Conservation (phyloP, 2,113 vertebrate genomes). For the Peromyscus californicus region DNA sequence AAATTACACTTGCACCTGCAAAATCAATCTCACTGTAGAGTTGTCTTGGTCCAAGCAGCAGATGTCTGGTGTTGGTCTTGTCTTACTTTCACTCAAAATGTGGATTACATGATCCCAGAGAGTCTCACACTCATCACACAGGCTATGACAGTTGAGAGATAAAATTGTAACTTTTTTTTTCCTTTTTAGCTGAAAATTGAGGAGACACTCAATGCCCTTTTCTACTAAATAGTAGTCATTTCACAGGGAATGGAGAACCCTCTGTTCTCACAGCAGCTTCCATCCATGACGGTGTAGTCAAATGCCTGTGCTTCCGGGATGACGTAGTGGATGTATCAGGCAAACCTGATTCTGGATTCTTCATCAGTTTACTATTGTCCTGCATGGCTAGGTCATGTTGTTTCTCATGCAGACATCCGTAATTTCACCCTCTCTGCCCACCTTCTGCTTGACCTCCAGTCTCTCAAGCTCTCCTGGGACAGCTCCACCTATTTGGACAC, state of each 20-base stretch:
- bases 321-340: background rate
- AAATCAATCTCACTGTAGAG: background rate
- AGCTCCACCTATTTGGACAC: background rate
- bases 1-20: background rate
- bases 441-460: background rate
- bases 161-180: background rate
- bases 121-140: background rate
- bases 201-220: background rate
- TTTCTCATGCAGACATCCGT: background rate
- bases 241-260: background rate
- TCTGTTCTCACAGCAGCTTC: background rate
- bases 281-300: background rate
- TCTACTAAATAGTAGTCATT: background rate
- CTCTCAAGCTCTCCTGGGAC: background rate
- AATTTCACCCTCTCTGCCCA: background rate
- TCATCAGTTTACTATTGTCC: slow-evolving; percentile 55
- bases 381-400: background rate
- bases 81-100: slow-evolving; percentile 8
- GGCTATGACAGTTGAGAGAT: background rate
- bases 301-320: background rate
- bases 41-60: background rate
- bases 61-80: background rate
- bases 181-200: background rate
- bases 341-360: background rate
- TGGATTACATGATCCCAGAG: background rate